Conservation (phyloP, 2,113 vertebrate species). For the Stigmatopora nigra region DNA sequence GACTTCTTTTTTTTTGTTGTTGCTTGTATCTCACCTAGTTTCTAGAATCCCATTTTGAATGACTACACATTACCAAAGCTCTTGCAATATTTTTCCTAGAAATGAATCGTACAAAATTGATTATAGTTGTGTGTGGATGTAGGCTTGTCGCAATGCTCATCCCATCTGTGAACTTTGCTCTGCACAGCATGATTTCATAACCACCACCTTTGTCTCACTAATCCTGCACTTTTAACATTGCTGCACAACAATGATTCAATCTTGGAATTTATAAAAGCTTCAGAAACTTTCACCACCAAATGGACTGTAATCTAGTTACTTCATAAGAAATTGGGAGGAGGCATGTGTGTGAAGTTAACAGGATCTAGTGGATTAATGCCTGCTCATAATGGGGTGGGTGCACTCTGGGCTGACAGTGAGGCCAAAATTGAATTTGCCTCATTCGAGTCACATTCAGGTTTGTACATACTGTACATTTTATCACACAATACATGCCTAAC, state of each 20-base stretch:
- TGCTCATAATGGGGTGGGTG: slow-evolving; percentile 14
- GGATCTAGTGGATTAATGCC: slow-evolving; percentile 46
- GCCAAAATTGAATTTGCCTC: slow-evolving; percentile 27
- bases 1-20: too few relatives aligned
- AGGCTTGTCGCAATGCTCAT: slow-evolving; percentile 38
- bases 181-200: slow-evolving; percentile 48
- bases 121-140: slow-evolving; percentile 6
- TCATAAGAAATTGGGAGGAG: not conserved
- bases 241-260: slow-evolving; percentile 29
- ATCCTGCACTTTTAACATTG: slow-evolving; percentile 54
- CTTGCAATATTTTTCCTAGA: too few relatives aligned
- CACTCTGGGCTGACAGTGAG: slow-evolving; percentile 23
- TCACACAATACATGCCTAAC: not conserved
- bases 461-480: not conserved
- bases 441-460: slow-evolving; percentile 4
- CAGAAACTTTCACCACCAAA: slow-evolving; percentile 33
- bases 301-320: slow-evolving; percentile 49
- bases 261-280: slow-evolving; percentile 25
- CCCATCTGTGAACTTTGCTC: slow-evolving; percentile 55
- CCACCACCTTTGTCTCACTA: slow-evolving; percentile 53
- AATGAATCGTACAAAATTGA: too few relatives aligned
- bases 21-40: too few relatives aligned
- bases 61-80: too few relatives aligned
- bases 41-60: too few relatives aligned
- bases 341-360: slow-evolving; percentile 25